A percentile compares a stretch with the other conserved stretches of the same genome.
phyloP scores from a whole-genome alignment of 1,140 invertebrate species.

The Drosophila suzukii region DNA sequence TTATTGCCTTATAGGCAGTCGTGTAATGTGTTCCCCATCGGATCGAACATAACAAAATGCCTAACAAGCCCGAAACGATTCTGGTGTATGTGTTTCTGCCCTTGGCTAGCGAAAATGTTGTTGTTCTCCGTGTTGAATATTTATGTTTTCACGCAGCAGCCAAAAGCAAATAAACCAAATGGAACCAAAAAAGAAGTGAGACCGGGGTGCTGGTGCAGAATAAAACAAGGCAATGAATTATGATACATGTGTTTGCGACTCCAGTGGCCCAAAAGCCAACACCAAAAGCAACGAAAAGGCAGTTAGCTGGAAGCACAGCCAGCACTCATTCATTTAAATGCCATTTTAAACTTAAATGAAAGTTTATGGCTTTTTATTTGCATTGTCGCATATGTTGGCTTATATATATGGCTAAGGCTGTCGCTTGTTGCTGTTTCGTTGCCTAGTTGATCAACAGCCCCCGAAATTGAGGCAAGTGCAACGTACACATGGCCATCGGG shows the following conservation, averaged over 20 bases:
- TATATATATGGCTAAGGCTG: conserved; percentile 31
- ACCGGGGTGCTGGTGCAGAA: conserved; percentile 63
- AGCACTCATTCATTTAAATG: conserved; percentile 84
- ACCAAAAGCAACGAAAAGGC: conserved; percentile 18
- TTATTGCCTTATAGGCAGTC: conserved; percentile 53
- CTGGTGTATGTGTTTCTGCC: conserved; percentile 15
- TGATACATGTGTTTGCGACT: conserved; percentile 79
- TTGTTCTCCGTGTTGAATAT: conserved; percentile 58
- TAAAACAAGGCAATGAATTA: conserved; percentile 83
- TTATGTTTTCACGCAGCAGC: conserved; percentile 74
- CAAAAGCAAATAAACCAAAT: conserved; percentile 61
- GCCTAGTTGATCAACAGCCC: conserved; percentile 62
- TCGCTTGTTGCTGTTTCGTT: conserved; percentile 26
- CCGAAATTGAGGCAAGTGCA: conserved; percentile 41
- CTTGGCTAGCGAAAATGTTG: conserved; percentile 42
- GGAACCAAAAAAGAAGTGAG: conserved; percentile 17
- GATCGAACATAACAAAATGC: conserved; percentile 47
- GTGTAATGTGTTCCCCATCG: conserved; percentile 24
- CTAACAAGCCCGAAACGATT: conserved; percentile 54
- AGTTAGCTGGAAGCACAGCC: conserved; percentile 38
- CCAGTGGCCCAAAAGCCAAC: conserved; percentile 42
- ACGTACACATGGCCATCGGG: conserved; percentile 22
- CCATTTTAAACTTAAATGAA: conserved; percentile 84
- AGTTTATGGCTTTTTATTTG: conserved; percentile 84
- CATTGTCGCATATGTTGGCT: conserved; percentile 65